phyloP scores from a whole-genome alignment of 1,140 invertebrate genomes.

The Papilio machaon region DNA sequence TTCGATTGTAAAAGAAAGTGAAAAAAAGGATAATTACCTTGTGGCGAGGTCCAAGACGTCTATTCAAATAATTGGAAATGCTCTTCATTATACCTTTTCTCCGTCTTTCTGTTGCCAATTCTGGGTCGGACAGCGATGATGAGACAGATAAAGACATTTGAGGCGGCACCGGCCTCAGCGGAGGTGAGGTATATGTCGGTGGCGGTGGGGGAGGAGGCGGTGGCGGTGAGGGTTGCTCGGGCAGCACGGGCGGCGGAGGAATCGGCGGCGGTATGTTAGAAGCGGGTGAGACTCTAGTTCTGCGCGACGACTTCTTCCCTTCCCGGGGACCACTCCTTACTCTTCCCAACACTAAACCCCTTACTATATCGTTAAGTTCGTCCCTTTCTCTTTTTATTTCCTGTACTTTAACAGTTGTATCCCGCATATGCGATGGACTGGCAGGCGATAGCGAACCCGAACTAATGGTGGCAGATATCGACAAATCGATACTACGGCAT shows the following conservation, averaged over 20 bases:
- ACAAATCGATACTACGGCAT: slow-evolving; percentile 49
- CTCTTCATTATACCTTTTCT: slow-evolving; percentile 92
- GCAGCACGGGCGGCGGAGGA: slow-evolving; percentile 55
- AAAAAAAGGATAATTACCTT: slow-evolving; percentile 62
- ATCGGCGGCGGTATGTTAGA: slow-evolving; percentile 32
- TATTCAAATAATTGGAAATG: slow-evolving; percentile 89
- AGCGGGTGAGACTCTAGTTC: slow-evolving; percentile 49
- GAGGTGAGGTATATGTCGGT: slow-evolving; percentile 41
- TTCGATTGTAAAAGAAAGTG: slow-evolving; percentile 26
- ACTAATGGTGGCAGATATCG: slow-evolving; percentile 53
- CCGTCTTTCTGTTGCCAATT: slow-evolving; percentile 82
- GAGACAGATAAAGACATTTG: slow-evolving; percentile 59
- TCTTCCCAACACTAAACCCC: slow-evolving; percentile 66
- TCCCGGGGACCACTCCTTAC: slow-evolving; percentile 54
- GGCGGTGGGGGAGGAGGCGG: slow-evolving; percentile 41
- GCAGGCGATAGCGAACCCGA: slow-evolving; percentile 58
- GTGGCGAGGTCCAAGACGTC: slow-evolving; percentile 68
- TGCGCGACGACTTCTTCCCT: slow-evolving; percentile 53
- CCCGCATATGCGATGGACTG: slow-evolving; percentile 49
- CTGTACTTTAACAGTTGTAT: slow-evolving; percentile 65
- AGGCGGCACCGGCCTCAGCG: slow-evolving; percentile 56
- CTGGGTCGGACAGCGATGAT: slow-evolving; percentile 83
- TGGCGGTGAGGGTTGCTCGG: slow-evolving; percentile 45
- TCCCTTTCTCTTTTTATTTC: slow-evolving; percentile 70
- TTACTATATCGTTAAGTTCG: slow-evolving; percentile 72